phyloP scores from a whole-genome alignment of 2,113 vertebrate species.

The Archocentrus centrarchus region DNA sequence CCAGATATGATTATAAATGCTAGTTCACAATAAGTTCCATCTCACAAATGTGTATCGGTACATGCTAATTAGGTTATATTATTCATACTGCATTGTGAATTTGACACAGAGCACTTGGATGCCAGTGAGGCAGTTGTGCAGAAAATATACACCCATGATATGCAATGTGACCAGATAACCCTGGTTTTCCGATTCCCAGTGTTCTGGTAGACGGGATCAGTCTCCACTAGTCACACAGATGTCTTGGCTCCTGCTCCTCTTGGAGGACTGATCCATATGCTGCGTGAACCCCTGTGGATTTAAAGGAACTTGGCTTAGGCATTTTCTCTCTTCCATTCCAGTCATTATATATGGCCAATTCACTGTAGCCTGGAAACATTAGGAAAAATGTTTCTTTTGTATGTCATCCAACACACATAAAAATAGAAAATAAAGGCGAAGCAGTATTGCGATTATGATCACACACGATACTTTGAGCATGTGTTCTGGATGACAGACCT shows the following conservation, averaged over 20 bases:
- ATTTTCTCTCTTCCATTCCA: slow-evolving; percentile 72
- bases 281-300: slow-evolving; percentile 71
- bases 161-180: slow-evolving; percentile 66
- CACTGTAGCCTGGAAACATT: slow-evolving; percentile 68
- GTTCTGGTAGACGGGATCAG: slow-evolving; percentile 64
- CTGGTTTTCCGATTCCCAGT: slow-evolving; percentile 60
- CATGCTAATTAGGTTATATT: slow-evolving; percentile 53
- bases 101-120: slow-evolving; percentile 32
- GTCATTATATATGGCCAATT: slow-evolving; percentile 69
- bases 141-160: slow-evolving; percentile 45
- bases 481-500: slow-evolving; percentile 28
- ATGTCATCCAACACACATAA: slow-evolving; percentile 55
- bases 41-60: slow-evolving; percentile 28
- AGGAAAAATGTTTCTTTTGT: slow-evolving; percentile 68
- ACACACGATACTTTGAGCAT: slow-evolving; percentile 25
- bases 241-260: slow-evolving; percentile 78
- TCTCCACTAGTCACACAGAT: slow-evolving; percentile 77
- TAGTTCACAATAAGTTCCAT: slow-evolving; percentile 38
- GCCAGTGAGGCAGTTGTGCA: slow-evolving; percentile 22
- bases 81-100: slow-evolving; percentile 53
- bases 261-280: slow-evolving; percentile 75
- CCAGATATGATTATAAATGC: slow-evolving; percentile 42
- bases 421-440: slow-evolving; percentile 69
- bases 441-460: slow-evolving; percentile 53
- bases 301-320: slow-evolving; percentile 74